Base-by-base conservation (phyloP, 2,797 vertebrate genomes). In the Neoniphon sammara region DNA sequence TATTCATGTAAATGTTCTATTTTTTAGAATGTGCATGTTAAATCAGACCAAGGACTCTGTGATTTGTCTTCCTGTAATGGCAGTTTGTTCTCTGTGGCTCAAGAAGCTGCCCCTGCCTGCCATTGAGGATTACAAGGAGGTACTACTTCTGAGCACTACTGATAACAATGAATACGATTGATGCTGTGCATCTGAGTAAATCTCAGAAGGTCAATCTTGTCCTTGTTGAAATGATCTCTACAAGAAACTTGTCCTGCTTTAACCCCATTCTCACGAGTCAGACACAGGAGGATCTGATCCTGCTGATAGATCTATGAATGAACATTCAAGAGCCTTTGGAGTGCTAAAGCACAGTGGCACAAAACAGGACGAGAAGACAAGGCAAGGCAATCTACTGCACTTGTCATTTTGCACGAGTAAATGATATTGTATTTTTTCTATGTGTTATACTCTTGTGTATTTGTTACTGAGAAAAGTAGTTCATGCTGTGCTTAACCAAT, bases 391-490 rank as follows among this genome's bases (percentile, higher is more conserved):
- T 66, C 12, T 36, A 36, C 52, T 78, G 67, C 63, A 44, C 42
- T 46, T 60, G 18, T 70, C 57, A 66, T 64, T 90, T 85, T 88
- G 79, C 79, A 84, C 86, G 75, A 57, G 39, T 47, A 69, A 60
- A 49, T 47, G 46, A 18, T 53, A 47, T 30, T 55, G 7, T 58
- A 5, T 50, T 75, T 23, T 59, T 78, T 85, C 66, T 36, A 70
- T 80, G 60, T 74, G 42, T 52, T 34, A 70, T 66, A 53, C 15
- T 73, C 42, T 77, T 73, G 27, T 80, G 7, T n/a, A 63, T 74
- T 57, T 78, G 80, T 89, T 84, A 79, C 63, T 75, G 73, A 88
- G 42, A 83, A 72, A 75, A 66, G 46, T 70, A 61, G 66, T 73
- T 66, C 21, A 57, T 67, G 36, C 52, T 66, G 34, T 74, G 73